Conservation (phyloP, 2,888 invertebrate genomes). For the Aethes cnicana region DNA sequence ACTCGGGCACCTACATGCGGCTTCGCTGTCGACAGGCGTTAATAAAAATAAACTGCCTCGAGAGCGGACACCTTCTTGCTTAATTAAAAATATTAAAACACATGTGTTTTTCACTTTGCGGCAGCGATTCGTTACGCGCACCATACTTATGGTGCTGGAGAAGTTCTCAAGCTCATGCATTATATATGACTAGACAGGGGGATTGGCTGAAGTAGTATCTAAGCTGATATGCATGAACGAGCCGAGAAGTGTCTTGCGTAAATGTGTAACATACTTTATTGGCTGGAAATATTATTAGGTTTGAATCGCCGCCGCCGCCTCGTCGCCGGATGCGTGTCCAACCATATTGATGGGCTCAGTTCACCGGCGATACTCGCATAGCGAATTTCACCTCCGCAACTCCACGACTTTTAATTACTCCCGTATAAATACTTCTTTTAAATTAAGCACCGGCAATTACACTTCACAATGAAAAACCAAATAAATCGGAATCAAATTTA, state of each 20-base stretch:
- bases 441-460: constrained; percentile 50
- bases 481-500: constrained; percentile 58
- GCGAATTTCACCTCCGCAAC: constrained; percentile 60
- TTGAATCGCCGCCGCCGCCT: constrained; percentile 59
- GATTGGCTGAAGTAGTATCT: constrained; percentile 3
- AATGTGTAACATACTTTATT: constrained; percentile 56
- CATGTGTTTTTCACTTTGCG: not conserved
- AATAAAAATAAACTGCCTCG: constrained; percentile 1
- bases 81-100: not conserved
- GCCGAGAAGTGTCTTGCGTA: constrained; percentile 52
- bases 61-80: not conserved
- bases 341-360: constrained; percentile 71
- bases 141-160: not conserved
- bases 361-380: constrained; percentile 45
- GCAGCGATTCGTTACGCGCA: too few relatives aligned
- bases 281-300: constrained; percentile 66
- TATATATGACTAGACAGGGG: constrained; percentile 37
- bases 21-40: not conserved
- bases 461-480: constrained; percentile 41
- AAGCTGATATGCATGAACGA: constrained; percentile 26
- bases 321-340: constrained; percentile 70
- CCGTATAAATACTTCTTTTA: constrained; percentile 50
- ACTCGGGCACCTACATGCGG: not conserved
- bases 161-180: constrained; percentile 5
- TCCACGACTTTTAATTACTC: constrained; percentile 56